Percentiles rank a stretch among this genome's conserved stretches.
Conservation (phyloP, 1,140 invertebrate genomes). For the Lerema accius region DNA sequence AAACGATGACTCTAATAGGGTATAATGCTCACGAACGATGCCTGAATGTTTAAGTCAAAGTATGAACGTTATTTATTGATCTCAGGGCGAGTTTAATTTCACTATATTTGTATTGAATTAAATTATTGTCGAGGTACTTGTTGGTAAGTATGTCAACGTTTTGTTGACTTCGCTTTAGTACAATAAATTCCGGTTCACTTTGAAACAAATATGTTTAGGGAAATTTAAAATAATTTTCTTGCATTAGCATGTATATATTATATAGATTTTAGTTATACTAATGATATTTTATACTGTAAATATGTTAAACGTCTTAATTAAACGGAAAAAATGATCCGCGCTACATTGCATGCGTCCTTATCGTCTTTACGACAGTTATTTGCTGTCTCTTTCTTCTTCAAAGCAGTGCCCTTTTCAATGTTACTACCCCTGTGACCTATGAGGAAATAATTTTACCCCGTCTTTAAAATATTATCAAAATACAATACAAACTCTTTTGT, state of each 20-base stretch:
- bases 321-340: no score
- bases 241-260: not conserved
- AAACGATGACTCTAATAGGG: constrained; percentile 43
- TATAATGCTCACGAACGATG: constrained; percentile 36
- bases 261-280: not conserved
- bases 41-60: constrained; percentile 21
- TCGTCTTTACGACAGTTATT: no score
- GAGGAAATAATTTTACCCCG: no score
- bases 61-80: constrained; percentile 27
- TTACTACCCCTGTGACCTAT: no score
- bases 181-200: not conserved
- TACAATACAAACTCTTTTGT: no score
- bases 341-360: no score
- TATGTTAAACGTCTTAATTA: no score
- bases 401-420: no score
- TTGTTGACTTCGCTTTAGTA: constrained; percentile 17
- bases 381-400: no score
- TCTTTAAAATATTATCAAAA: no score
- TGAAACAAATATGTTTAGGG: not conserved
- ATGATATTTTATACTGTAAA: no score
- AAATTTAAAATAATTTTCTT: not conserved
- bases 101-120: constrained; percentile 3
- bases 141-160: constrained; percentile 9
- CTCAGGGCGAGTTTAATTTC: constrained; percentile 5
- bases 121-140: constrained; percentile 7